Percentiles rank a stretch among this genome's conserved stretches.
phyloP scores from a whole-genome alignment of 2,113 vertebrate genomes.

The Dipodomys spectabilis region DNA sequence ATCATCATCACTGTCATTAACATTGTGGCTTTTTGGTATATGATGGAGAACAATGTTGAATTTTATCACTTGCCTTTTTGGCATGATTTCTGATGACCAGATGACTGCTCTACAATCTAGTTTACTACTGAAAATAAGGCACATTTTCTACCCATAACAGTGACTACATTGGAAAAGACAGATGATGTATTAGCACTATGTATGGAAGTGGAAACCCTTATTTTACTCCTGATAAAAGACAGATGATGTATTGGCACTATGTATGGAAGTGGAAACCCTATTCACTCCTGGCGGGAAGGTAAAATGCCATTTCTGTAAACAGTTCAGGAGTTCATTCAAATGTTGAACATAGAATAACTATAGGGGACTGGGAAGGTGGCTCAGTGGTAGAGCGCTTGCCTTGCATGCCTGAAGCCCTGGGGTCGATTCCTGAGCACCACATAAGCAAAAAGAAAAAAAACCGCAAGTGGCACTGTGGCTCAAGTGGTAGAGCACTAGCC shows the following conservation, averaged over 20 bases:
- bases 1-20: neutral
- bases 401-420: too few relatives aligned
- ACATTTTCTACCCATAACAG: neutral
- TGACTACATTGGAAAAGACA: neutral
- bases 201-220: neutral
- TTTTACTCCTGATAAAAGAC: neutral
- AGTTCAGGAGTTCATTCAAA: conserved; percentile 14
- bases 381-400: too few relatives aligned
- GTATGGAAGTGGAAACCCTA: neutral
- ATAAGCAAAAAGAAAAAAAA: too few relatives aligned
- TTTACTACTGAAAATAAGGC: neutral
- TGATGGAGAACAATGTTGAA: neutral
- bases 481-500: too few relatives aligned
- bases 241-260: neutral
- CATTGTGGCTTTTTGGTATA: neutral
- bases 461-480: too few relatives aligned
- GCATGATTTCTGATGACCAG: neutral
- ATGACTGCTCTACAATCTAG: conserved; percentile 37
- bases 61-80: conserved; percentile 11
- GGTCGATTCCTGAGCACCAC: too few relatives aligned
- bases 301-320: conserved; percentile 24
- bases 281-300: neutral
- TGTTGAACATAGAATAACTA: neutral
- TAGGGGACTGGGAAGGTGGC: too few relatives aligned
- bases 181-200: neutral